Percentiles rank a stretch among this genome's conserved stretches.
phyloP scores from a whole-genome alignment of 2,113 vertebrate species.

The Gavia stellata region DNA sequence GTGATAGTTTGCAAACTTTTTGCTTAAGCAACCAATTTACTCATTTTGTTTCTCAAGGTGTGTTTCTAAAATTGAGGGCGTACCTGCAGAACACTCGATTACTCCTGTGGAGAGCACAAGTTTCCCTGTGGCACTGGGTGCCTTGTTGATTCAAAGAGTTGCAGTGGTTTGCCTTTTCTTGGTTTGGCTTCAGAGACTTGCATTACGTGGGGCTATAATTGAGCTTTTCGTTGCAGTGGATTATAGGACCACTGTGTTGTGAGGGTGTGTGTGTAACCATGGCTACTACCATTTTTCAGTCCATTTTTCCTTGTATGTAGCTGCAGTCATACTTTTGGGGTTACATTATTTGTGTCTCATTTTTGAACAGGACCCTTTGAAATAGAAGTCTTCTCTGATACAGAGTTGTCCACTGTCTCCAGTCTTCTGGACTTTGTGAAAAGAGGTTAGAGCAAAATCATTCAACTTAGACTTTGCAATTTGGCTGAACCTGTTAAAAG shows the following conservation, averaged over 20 bases:
- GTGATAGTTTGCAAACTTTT: not conserved
- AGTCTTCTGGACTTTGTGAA: not conserved
- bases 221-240: not conserved
- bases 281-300: slow-evolving; percentile 14
- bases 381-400: not conserved
- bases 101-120: not conserved
- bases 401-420: not conserved
- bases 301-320: not conserved
- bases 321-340: slow-evolving; percentile 1
- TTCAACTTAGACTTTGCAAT: not conserved
- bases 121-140: not conserved
- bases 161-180: not conserved
- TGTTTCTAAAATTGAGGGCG: not conserved
- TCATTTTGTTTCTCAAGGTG: not conserved
- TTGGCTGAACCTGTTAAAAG: not conserved
- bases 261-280: slow-evolving; percentile 13
- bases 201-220: not conserved
- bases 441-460: not conserved
- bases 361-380: not conserved
- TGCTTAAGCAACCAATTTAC: not conserved
- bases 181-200: not conserved
- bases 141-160: not conserved
- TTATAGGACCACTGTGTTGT: not conserved
- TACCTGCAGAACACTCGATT: not conserved
- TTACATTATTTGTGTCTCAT: not conserved